Percentiles rank a stretch among this genome's conserved stretches.
These are phyloP conservation scores for Sipha flava DNA, from an alignment of 1,140 invertebrate genomes.

Conservation along the genomic window DNA sequence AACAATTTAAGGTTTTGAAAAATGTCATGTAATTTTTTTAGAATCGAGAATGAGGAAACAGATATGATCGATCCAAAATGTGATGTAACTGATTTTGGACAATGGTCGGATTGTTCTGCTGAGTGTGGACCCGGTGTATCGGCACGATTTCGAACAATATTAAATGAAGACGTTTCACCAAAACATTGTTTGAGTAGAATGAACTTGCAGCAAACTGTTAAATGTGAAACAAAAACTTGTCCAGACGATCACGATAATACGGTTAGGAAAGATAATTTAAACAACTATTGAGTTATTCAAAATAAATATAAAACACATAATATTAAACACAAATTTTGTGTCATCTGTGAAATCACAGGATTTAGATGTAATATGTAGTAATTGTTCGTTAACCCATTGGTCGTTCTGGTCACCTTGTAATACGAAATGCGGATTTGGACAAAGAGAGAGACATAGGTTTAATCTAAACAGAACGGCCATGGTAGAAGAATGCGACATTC, in stretches of 20 bases:
- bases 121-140: slow-evolving; percentile 59
- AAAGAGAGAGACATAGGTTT: slow-evolving; percentile 54
- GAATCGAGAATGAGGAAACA: neutral
- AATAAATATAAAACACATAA: neutral
- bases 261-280: no score
- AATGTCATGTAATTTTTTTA: neutral
- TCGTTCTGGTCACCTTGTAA: slow-evolving; percentile 73
- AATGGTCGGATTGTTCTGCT: slow-evolving; percentile 64
- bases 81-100: slow-evolving; percentile 59
- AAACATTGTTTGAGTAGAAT: slow-evolving; percentile 39
- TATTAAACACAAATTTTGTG: neutral
- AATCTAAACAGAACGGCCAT: neutral
- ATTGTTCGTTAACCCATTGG: slow-evolving; percentile 52
- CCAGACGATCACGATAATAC: neutral
- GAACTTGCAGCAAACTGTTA: slow-evolving; percentile 24
- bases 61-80: slow-evolving; percentile 49
- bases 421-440: slow-evolving; percentile 68
- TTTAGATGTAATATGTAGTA: neutral
- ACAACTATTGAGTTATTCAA: neutral
- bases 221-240: neutral
- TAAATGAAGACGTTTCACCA: slow-evolving; percentile 40
- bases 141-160: slow-evolving; percentile 45
- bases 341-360: neutral
- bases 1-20: no score
- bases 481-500: neutral